Conservation (phyloP, 2,888 invertebrate species). For the Pristionchus mayeri region DNA sequence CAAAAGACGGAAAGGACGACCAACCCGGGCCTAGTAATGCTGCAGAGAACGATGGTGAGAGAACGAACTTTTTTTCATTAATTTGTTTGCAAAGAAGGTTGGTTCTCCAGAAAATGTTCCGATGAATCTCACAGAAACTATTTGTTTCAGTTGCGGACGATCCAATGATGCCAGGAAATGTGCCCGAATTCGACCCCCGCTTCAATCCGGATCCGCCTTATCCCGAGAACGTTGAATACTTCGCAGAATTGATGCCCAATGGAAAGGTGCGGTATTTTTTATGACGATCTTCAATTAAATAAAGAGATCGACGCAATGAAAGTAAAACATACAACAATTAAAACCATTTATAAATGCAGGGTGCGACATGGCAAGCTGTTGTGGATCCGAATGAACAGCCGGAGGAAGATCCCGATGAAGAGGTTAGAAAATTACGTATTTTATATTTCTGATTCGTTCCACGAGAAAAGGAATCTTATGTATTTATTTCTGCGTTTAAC, state of each 20-base stretch:
- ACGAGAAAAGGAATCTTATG: no score
- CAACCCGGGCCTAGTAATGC: not conserved
- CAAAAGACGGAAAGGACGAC: not conserved
- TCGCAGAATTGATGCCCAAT: slow-evolving; percentile 22
- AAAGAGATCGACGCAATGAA: not conserved
- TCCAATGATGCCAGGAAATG: no score
- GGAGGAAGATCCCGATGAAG: slow-evolving; percentile 19
- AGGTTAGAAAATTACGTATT: no score
- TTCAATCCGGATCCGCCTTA: slow-evolving; percentile 16
- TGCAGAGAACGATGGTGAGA: not conserved
- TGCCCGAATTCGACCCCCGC: not conserved
- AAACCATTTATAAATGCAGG: not conserved
- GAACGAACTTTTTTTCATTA: not conserved
- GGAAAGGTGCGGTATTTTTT: slow-evolving; percentile 2
- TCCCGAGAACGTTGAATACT: not conserved
- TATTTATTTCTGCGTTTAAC: no score
- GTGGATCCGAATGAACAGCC: slow-evolving; percentile 4
- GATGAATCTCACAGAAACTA: no score
- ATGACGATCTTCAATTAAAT: not conserved
- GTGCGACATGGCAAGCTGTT: not conserved
- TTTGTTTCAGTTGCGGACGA: no score
- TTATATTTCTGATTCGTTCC: no score
- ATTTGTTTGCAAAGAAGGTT: no score
- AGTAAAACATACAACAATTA: not conserved
- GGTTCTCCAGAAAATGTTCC: no score